Conservation (phyloP, 2,888 invertebrate genomes). For the Latrodectus hesperus region DNA sequence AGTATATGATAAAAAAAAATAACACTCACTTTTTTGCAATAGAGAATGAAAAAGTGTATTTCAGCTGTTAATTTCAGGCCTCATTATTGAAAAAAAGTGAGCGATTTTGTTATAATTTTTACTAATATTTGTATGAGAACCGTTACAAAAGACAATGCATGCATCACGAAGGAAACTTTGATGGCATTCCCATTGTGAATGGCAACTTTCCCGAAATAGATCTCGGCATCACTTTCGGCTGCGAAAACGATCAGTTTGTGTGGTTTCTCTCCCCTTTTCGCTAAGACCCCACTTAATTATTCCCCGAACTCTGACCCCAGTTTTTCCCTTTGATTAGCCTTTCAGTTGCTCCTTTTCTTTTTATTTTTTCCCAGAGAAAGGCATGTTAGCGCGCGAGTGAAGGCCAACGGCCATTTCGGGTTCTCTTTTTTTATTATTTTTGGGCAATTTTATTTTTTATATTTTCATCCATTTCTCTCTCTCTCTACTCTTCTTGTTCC, state of each 20-base stretch:
- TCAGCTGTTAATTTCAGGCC: no score
- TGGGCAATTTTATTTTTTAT: conserved; percentile 41
- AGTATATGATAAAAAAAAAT: no score
- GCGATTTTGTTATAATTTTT: no score
- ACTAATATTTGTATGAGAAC: no score
- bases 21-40: no score
- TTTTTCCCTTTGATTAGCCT: conserved; percentile 46
- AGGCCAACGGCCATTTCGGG: conserved; percentile 61
- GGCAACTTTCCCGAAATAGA: no score
- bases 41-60: no score
- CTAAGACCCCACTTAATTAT: conserved; percentile 40
- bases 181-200: no score
- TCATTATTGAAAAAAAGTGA: no score
- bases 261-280: no score
- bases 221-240: neutral
- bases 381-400: neutral
- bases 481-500: conserved; percentile 12
- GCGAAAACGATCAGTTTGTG: neutral
- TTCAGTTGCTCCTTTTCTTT: conserved; percentile 12
- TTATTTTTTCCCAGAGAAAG: neutral
- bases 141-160: no score
- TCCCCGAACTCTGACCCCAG: conserved; percentile 40
- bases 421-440: conserved; percentile 14
- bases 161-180: no score
- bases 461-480: conserved; percentile 59